Percentiles rank a stretch among this genome's conserved stretches.
Conservation (phyloP, 2,797 vertebrate genomes). For the Neopelma chrysocephalum region DNA sequence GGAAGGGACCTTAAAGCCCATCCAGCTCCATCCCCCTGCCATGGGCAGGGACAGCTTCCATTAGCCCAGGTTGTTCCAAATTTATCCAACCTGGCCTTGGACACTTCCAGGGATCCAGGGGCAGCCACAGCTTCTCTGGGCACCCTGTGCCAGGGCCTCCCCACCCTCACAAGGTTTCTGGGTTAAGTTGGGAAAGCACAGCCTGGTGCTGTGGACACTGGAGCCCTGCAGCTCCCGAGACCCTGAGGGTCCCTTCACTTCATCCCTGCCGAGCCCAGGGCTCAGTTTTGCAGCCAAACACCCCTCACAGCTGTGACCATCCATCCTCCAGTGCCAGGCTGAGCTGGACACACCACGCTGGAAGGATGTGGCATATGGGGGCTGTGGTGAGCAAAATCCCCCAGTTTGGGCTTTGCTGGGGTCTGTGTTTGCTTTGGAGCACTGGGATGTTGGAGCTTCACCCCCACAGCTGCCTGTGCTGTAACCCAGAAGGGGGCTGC, state of each 20-base stretch:
- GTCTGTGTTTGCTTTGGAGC: not conserved
- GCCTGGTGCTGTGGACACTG: rapidly evolving
- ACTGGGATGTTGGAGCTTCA: not conserved
- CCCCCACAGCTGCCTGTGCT: rapidly evolving
- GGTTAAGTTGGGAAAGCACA: not conserved
- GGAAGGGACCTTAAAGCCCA: not conserved
- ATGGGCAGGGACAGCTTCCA: not conserved
- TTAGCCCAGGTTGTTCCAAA: not conserved
- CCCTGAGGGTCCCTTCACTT: rapidly evolving
- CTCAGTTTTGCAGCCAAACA: rapidly evolving
- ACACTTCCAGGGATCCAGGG: not conserved
- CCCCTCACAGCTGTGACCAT: not conserved
- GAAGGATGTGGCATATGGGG: rapidly evolving
- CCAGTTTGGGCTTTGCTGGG: not conserved
- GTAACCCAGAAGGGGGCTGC: not conserved
- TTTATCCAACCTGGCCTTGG: not conserved
- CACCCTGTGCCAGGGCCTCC: not conserved
- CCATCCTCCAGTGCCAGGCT: not conserved
- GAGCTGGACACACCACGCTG: not conserved
- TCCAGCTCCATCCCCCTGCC: not conserved
- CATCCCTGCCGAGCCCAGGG: not conserved
- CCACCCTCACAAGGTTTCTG: not conserved
- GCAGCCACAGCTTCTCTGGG: not conserved
- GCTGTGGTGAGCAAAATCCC: not conserved
- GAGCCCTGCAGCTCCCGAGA: not conserved